phyloP scores from a whole-genome alignment of 1,140 invertebrate genomes.

The Lethrus apterus region DNA sequence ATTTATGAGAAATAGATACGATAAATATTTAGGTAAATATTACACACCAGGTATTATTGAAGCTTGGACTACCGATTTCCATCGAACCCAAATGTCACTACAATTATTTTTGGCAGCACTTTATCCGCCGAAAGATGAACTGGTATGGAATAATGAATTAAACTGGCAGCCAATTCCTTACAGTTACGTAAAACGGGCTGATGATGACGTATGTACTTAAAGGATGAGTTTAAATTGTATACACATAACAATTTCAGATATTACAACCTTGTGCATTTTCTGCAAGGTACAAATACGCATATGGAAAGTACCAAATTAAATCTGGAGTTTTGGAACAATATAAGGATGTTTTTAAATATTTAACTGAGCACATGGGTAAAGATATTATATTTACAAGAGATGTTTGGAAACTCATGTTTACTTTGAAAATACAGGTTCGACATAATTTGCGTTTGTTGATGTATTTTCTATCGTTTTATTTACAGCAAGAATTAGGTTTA shows the following conservation, averaged over 20 bases:
- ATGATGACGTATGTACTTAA: conserved; percentile 10
- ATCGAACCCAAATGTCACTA: conserved; percentile 50
- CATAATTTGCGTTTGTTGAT: too few species aligned
- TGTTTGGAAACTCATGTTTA: neutral
- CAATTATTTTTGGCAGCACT: conserved; percentile 46
- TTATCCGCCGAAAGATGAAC: conserved; percentile 43
- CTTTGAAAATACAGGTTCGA: too few species aligned
- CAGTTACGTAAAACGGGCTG: neutral
- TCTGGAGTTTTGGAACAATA: too few species aligned
- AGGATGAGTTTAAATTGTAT: too few species aligned
- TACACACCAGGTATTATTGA: conserved; percentile 45
- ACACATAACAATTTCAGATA: too few species aligned
- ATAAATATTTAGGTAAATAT: conserved; percentile 46
- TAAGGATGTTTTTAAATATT: neutral
- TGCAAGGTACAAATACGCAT: too few species aligned
- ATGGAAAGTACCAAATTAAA: too few species aligned
- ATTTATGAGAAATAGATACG: conserved; percentile 52
- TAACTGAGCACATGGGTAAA: neutral
- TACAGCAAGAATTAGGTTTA: neutral
- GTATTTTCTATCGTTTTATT: too few species aligned
- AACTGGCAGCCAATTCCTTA: conserved; percentile 49
- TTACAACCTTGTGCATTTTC: too few species aligned
- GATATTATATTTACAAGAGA: conserved; percentile 2
- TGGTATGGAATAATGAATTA: conserved; percentile 44
- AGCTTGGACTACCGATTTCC: conserved; percentile 34